Evolutionary conservation across 2,888 invertebrate genomes (phyloP).

Genomic region (Panopea generosa): DNA sequence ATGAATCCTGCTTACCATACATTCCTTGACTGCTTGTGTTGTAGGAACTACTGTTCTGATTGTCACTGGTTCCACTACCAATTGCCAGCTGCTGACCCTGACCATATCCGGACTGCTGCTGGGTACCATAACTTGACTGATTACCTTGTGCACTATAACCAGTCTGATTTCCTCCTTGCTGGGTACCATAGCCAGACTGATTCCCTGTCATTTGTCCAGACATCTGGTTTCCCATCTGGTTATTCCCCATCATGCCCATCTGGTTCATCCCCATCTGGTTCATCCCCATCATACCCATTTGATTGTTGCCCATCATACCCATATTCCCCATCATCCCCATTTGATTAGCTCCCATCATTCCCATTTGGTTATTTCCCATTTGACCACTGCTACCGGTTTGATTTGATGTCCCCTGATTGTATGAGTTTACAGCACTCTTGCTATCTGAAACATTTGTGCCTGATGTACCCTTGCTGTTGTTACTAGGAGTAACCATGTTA

Average conservation of each 20-base stretch:
- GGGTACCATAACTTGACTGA: not conserved
- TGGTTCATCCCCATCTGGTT: conserved; percentile 24
- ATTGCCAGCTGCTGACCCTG: not conserved
- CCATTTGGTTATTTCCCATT: conserved; percentile 13
- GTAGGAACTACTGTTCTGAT: not conserved
- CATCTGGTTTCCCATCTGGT: conserved; percentile 13
- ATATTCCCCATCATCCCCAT: conserved; percentile 31
- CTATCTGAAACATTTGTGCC: not conserved
- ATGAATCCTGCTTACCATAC: too few species aligned
- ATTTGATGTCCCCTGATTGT: not conserved
- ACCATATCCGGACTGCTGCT: not conserved
- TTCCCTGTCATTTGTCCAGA: conserved; percentile 9
- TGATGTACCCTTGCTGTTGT: not conserved
- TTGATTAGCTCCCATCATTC: conserved; percentile 19
- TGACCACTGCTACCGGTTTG: not conserved
- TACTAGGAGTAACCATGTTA: conserved; percentile 24
- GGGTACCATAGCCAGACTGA: conserved; percentile 17
- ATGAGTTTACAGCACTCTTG: not conserved
- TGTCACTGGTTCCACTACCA: not conserved
- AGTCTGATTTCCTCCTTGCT: too few species aligned
- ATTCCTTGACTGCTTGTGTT: not conserved
- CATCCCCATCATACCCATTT: conserved; percentile 5
- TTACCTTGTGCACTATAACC: too few species aligned
- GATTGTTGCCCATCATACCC: conserved; percentile 25
- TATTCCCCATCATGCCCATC: conserved; percentile 9